A percentile compares a stretch with the other conserved stretches of the same genome.
Evolutionary conservation across 35 echinoderm and acorn worm species (phyloP).

Genomic region (Ophioderma brevispina): DNA sequence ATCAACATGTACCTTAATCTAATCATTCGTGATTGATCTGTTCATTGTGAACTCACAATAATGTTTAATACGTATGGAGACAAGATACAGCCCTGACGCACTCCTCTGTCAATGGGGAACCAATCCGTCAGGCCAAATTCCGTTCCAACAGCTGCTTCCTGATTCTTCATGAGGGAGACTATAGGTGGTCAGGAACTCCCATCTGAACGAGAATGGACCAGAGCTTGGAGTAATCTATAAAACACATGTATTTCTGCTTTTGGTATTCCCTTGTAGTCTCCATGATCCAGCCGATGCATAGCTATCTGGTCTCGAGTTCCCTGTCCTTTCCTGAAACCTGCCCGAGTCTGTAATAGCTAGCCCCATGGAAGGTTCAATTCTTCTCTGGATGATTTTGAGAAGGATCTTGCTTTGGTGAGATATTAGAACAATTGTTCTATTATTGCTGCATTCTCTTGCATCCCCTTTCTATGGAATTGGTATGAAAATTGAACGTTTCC

Average conservation of each 20-base stretch:
- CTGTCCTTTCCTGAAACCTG: not conserved
- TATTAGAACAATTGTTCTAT: slow-evolving; percentile 24
- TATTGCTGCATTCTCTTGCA: slow-evolving; percentile 25
- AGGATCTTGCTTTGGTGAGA: not conserved
- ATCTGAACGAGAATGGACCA: not conserved
- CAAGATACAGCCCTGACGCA: not conserved
- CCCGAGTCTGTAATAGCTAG: not conserved
- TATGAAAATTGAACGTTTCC: not conserved
- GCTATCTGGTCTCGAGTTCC: slow-evolving; percentile 6
- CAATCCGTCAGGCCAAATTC: slow-evolving; percentile 1
- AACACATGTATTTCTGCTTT: slow-evolving; percentile 20
- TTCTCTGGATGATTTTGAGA: slow-evolving; percentile 23
- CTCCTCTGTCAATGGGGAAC: slow-evolving; percentile 4
- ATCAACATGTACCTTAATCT: too few species aligned
- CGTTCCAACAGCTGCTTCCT: not conserved
- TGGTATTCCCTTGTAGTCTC: slow-evolving; percentile 27
- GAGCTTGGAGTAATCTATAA: slow-evolving; percentile 22
- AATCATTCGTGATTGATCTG: too few species aligned
- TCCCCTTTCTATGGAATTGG: slow-evolving; percentile 14
- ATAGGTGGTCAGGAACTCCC: not conserved
- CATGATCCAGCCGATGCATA: slow-evolving; percentile 5
- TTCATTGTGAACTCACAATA: too few species aligned
- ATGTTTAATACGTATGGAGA: slow-evolving; percentile 6
- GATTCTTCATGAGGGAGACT: not conserved
- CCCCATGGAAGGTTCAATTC: not conserved